phyloP scores from a whole-genome alignment of 2,113 vertebrate species.

The Polyodon spathula region DNA sequence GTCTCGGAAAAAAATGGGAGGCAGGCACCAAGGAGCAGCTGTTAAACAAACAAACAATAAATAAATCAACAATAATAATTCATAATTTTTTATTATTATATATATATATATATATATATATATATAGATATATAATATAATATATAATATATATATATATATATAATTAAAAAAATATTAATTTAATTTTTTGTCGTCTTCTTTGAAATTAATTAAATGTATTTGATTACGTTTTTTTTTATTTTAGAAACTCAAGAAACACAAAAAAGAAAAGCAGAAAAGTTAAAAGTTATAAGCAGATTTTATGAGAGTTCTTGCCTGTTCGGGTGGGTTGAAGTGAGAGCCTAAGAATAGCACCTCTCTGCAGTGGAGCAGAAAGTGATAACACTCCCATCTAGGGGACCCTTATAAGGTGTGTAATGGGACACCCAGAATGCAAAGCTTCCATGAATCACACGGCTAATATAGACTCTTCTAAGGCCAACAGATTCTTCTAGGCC shows the following conservation, averaged over 20 bases:
- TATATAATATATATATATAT: too few relatives aligned
- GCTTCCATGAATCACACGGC: conserved; percentile 79
- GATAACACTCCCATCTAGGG: conserved; percentile 72
- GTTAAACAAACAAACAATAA: conserved; percentile 31
- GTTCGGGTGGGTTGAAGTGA: conserved; percentile 60
- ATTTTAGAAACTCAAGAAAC: too few relatives aligned
- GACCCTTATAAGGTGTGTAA: conserved; percentile 94
- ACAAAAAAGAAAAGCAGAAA: too few relatives aligned
- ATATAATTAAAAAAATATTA: too few relatives aligned
- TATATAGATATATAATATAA: too few relatives aligned
- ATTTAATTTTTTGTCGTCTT: too few relatives aligned
- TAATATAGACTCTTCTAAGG: conserved; percentile 80
- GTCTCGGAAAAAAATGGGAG: conserved; percentile 37
- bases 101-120: too few relatives aligned
- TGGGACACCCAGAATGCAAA: conserved; percentile 77
- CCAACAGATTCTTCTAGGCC: conserved; percentile 54
- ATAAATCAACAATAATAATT: too few relatives aligned
- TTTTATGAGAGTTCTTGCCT: conserved; percentile 67
- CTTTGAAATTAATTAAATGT: too few relatives aligned
- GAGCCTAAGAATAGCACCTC: conserved; percentile 89
- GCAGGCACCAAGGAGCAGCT: conserved; percentile 47
- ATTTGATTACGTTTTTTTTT: too few relatives aligned
- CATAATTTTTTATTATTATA: too few relatives aligned
- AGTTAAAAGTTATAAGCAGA: conserved; percentile 19
- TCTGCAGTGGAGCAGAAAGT: conserved; percentile 58